Evolutionary conservation across 1,140 invertebrate species (phyloP), one percentile per base, ranked within the genome.

Genomic region (Hyposmocoma kahamanoa): DNA sequence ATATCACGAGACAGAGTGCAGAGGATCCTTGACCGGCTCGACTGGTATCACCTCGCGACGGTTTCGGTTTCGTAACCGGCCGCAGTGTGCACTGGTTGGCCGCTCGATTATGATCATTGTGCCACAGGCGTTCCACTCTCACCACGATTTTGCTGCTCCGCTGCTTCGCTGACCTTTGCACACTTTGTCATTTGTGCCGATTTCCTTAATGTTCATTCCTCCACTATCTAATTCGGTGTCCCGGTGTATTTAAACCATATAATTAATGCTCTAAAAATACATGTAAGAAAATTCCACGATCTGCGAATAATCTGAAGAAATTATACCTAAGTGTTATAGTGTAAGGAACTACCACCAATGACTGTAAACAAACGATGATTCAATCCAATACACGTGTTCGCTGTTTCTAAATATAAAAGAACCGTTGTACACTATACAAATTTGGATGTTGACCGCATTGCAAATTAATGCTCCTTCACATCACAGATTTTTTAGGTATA

Each of bases 51-150:
- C 71, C 58, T 68, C 59, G 61, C 62, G 61, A 34, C 53, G 60
- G 62, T 72, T 70, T 72, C 65, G 62, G 67, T 84, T 79, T 79
- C 73, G 70, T 74, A 81, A 84, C 49, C 47, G 41, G 38, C 66
- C 55, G 59, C 62, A 65, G 63, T 65, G 62, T 55, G 54, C 72
- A 65, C 63, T 57, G 57, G 59, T 42, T 42, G 53, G 43, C 32
- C 56, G 66, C 73, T 79, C 71, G 76, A 78, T 83, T 75, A 72
- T 79, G 76, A 71, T 67, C 72, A 77, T 72, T 73, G 66, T 72
- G 71, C 68, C 66, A 62, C 54, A 64, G 69, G 62, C 72, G 59
- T 50, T 70, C 56, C 56, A 62, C 61, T 70, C 61, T 70, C 62
- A 53, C 55, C 58, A 42, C 50, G 46, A 55, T 59, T 59, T 59